A percentile compares a stretch with the other conserved stretches of the same genome.
Evolutionary conservation across 2,113 vertebrate species (phyloP).

Genomic region (rat (Rattus norvegicus)): DNA sequence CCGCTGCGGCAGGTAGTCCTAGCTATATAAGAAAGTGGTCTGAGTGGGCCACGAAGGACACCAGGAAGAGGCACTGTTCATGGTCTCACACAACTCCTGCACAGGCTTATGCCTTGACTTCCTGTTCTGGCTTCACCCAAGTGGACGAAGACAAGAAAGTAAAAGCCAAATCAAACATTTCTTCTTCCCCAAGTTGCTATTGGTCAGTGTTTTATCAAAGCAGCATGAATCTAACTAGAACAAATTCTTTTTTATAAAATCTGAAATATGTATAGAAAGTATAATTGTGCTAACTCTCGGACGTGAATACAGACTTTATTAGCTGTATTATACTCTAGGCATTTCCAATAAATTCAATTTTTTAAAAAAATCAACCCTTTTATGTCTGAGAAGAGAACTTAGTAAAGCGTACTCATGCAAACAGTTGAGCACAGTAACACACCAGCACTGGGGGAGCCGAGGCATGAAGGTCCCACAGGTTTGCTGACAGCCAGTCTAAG

Average conservation of each 20-base stretch:
- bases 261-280: neutral
- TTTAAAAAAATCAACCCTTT: neutral
- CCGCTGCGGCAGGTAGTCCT: neutral
- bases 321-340: neutral
- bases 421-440: neutral
- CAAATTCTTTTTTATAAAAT: neutral
- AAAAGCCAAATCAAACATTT: neutral
- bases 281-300: neutral
- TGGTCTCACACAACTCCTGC: neutral
- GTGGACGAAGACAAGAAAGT: neutral
- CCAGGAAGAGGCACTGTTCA: neutral
- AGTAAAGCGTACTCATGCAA: neutral
- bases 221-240: neutral
- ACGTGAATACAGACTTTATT: neutral
- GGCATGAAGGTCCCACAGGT: neutral
- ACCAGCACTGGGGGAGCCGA: neutral
- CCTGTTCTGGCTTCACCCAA: neutral
- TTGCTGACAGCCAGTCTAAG: neutral
- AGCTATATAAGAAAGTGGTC: neutral
- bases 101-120: neutral
- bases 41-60: neutral
- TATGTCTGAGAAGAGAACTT: neutral
- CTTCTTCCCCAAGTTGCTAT: neutral
- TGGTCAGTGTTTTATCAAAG: neutral
- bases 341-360: neutral